A percentile compares a stretch with the other conserved stretches of the same genome.
Evolutionary conservation across 1,140 invertebrate species (phyloP).

Genomic region (Dufourea novaeangliae): DNA sequence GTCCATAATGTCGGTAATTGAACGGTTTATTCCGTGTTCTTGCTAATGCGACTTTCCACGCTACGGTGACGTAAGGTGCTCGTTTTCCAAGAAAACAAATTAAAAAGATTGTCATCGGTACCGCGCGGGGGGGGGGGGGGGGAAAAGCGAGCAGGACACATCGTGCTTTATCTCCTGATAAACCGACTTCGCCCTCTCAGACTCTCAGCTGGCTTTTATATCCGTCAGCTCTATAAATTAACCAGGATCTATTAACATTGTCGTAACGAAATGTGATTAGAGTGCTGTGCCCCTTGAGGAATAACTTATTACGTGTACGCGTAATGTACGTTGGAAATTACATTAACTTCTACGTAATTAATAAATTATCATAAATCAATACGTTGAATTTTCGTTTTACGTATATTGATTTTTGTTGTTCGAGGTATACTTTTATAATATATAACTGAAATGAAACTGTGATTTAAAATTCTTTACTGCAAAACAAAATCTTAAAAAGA

Average conservation of each 20-base stretch:
- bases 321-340: no score
- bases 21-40: slow-evolving; percentile 57
- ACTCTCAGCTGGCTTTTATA: slow-evolving; percentile 49
- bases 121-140: slow-evolving; percentile 53
- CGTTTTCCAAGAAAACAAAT: slow-evolving; percentile 65
- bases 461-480: no score
- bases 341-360: no score
- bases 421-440: no score
- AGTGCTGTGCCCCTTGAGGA: neutral
- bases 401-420: no score
- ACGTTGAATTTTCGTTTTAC: no score
- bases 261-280: slow-evolving; percentile 44
- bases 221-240: slow-evolving; percentile 61
- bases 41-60: slow-evolving; percentile 57
- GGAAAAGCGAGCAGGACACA: slow-evolving; percentile 59
- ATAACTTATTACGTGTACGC: neutral
- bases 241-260: slow-evolving; percentile 44
- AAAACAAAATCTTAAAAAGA: no score
- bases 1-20: slow-evolving; percentile 49
- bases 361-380: no score
- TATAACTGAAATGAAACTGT: no score
- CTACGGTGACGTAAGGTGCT: slow-evolving; percentile 59
- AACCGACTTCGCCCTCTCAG: slow-evolving; percentile 35
- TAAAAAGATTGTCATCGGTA: slow-evolving; percentile 67
- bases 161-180: slow-evolving; percentile 61